These are phyloP conservation scores for Silurus lanzhouensis DNA, from an alignment of 2,797 vertebrate species.

Conservation along the genomic window DNA sequence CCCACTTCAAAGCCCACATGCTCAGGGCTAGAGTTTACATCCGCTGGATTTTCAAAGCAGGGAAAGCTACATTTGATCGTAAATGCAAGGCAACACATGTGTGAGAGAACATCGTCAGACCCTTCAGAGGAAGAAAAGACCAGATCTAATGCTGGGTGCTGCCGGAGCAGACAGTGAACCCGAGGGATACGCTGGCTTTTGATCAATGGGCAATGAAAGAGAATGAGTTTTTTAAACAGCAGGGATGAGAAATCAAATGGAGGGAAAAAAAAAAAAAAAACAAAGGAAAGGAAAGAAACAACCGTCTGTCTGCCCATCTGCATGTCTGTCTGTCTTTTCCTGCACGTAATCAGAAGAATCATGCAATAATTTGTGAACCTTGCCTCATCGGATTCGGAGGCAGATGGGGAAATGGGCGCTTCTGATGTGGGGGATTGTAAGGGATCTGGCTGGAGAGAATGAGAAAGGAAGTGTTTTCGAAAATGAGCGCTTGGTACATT, in stretches of 20 bases:
- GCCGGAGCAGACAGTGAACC: conserved; percentile 43
- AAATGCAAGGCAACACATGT: conserved; percentile 34
- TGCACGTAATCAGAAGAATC: conserved; percentile 14
- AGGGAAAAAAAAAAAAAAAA: background rate
- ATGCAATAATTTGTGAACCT: conserved; percentile 14
- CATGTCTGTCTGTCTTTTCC: background rate
- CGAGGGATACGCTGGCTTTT: conserved; percentile 53
- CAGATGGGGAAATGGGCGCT: conserved; percentile 23
- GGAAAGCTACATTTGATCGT: conserved; percentile 34
- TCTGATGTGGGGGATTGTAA: conserved; percentile 26
- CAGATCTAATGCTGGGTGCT: conserved; percentile 21
- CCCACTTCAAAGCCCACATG: conserved; percentile 52
- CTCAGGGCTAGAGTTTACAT: conserved; percentile 31
- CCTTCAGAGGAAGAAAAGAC: conserved; percentile 34
- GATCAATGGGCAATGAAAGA: conserved; percentile 64
- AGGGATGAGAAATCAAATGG: conserved; percentile 42
- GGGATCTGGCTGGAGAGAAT: conserved; percentile 12
- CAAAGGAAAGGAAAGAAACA: background rate
- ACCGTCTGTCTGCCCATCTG: conserved; percentile 28
- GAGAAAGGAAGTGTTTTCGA: background rate
- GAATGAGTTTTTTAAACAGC: conserved; percentile 60
- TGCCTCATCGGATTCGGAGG: conserved; percentile 21
- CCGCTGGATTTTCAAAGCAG: conserved; percentile 31
- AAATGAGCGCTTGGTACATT: background rate
- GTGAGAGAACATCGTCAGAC: conserved; percentile 35